Conservation (phyloP, 2,113 vertebrate species). For the Leucoraja erinaceus region DNA sequence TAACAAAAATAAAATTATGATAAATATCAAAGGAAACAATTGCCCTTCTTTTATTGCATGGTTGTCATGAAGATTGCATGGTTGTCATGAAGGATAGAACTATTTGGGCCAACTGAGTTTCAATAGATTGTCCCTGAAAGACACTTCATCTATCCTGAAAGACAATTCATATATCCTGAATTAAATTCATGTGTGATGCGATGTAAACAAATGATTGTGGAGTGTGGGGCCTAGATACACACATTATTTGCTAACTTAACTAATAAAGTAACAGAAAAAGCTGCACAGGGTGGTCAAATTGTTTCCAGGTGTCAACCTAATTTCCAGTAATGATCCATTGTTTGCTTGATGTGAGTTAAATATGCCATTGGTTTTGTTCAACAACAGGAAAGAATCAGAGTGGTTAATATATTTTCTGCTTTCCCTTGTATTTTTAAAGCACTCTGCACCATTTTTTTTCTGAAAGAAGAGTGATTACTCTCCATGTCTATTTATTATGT, state of each 20-base stretch:
- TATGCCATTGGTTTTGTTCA: background rate
- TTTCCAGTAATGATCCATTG: background rate
- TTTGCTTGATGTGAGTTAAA: conserved; percentile 13
- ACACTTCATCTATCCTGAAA: background rate
- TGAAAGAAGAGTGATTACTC: background rate
- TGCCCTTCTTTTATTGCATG: background rate
- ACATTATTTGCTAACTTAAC: background rate
- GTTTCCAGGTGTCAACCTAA: conserved; percentile 28
- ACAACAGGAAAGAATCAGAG: background rate
- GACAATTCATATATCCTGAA: background rate
- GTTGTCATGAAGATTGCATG: background rate
- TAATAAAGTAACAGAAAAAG: background rate
- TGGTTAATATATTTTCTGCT: background rate
- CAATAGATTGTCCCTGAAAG: background rate
- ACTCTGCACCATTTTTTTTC: background rate
- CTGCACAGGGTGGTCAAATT: background rate
- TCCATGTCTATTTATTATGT: background rate
- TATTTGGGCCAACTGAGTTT: background rate
- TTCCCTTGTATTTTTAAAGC: background rate
- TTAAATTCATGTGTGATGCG: background rate
- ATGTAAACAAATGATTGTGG: background rate
- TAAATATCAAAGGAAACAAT: background rate
- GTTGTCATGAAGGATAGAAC: background rate
- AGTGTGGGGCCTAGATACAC: background rate
- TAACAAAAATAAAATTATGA: background rate